These are phyloP conservation scores for Aromia moschata DNA, from an alignment of 2,888 invertebrate genomes.

Conservation along the genomic window DNA sequence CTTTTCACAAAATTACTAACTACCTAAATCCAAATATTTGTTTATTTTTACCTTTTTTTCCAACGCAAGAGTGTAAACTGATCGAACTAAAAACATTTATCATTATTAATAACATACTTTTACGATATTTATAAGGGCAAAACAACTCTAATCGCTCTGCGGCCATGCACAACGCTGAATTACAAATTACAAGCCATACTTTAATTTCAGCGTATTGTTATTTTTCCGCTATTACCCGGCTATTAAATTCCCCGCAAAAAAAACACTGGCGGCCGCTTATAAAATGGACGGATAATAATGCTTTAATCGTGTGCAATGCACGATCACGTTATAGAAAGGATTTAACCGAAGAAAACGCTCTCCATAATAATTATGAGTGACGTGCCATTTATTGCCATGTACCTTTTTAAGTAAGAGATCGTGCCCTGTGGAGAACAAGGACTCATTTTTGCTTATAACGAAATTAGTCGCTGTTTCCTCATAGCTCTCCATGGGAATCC, in stretches of 20 bases:
- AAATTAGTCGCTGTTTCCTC: constrained; percentile 10
- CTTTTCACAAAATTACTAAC: too few relatives aligned
- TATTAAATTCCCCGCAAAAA: constrained; percentile 19
- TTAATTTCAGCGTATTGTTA: constrained; percentile 13
- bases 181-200: constrained; percentile 20
- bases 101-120: constrained; percentile 15
- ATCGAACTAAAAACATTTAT: constrained; percentile 16
- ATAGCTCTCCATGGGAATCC: neutral
- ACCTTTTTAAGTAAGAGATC: constrained; percentile 23
- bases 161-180: constrained; percentile 4
- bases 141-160: neutral
- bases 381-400: constrained; percentile 31
- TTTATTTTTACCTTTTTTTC: too few relatives aligned
- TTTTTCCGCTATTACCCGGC: constrained; percentile 15
- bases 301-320: constrained; percentile 27
- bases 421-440: constrained; percentile 18
- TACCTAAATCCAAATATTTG: too few relatives aligned
- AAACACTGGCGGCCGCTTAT: constrained; percentile 5
- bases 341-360: constrained; percentile 23
- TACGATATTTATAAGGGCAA: constrained; percentile 10
- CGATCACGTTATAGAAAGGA: constrained; percentile 26
- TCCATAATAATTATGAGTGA: constrained; percentile 34
- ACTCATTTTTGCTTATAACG: constrained; percentile 27
- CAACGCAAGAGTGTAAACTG: too few relatives aligned
- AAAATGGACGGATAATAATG: constrained; percentile 23